Evolutionary conservation across 2,797 vertebrate species (phyloP).

Genomic region (Gymnothorax javanicus): DNA sequence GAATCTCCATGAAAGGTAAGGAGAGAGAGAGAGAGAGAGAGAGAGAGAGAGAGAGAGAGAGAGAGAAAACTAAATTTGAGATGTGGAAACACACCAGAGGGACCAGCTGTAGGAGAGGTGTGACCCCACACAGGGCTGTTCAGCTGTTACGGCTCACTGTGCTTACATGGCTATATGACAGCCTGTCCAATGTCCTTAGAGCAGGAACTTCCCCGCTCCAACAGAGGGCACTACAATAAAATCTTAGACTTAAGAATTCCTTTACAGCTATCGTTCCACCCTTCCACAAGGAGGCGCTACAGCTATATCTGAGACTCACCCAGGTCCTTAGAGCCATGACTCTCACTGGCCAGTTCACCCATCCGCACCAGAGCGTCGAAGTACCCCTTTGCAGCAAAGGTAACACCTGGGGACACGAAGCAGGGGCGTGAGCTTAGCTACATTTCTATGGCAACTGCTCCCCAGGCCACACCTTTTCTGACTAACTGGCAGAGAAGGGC

Average conservation of each 20-base stretch:
- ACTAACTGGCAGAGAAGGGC: background rate
- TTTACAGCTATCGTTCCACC: background rate
- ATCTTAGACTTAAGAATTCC: background rate
- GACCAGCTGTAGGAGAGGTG: background rate
- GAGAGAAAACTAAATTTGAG: no score
- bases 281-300: background rate
- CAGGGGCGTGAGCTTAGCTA: slow-evolving; percentile 13
- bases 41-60: slow-evolving; percentile 43
- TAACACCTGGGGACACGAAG: slow-evolving; percentile 80
- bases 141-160: no score
- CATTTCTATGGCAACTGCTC: background rate
- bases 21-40: slow-evolving; percentile 61
- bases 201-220: no score
- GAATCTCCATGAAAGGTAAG: slow-evolving; percentile 62
- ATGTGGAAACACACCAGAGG: background rate
- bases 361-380: slow-evolving; percentile 98
- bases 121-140: background rate
- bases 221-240: no score
- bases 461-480: background rate
- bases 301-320: slow-evolving; percentile 75
- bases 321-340: slow-evolving; percentile 96
- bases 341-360: slow-evolving; percentile 97
- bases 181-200: no score
- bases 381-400: slow-evolving; percentile 96
- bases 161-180: no score